Conservation (phyloP, 2,113 vertebrate genomes). For the Phalacrocorax brasilianus region DNA sequence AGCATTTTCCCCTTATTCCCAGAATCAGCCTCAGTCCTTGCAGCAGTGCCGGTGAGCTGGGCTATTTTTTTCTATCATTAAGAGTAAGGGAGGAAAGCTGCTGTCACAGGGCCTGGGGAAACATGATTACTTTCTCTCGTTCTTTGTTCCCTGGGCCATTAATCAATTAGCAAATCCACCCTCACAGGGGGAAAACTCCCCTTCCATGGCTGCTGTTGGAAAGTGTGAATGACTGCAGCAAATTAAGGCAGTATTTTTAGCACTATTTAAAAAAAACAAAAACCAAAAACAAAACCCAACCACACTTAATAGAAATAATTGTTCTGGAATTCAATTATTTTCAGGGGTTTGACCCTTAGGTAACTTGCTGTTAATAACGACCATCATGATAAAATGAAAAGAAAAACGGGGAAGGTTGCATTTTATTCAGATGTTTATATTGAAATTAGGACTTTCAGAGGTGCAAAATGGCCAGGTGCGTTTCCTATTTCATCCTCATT, state of each 20-base stretch:
- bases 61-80: not conserved
- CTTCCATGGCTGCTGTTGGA: not conserved
- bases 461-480: not conserved
- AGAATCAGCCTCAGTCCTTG: not conserved
- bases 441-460: not conserved
- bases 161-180: not conserved
- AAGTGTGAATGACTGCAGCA: not conserved
- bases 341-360: not conserved
- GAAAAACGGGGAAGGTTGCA: rapidly evolving
- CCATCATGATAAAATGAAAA: not conserved
- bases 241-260: not conserved
- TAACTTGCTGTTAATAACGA: not conserved
- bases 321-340: not conserved
- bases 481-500: not conserved
- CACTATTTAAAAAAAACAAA: not conserved
- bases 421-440: not conserved
- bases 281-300: too few relatives aligned
- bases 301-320: not conserved
- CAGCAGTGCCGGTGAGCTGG: not conserved
- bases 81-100: not conserved
- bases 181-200: not conserved
- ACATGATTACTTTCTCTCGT: not conserved
- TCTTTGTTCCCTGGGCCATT: constrained; percentile 8
- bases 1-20: not conserved
- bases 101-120: not conserved